Evolutionary conservation across 2,888 invertebrate species (phyloP).

Genomic region (Bhutanitis thaidina): DNA sequence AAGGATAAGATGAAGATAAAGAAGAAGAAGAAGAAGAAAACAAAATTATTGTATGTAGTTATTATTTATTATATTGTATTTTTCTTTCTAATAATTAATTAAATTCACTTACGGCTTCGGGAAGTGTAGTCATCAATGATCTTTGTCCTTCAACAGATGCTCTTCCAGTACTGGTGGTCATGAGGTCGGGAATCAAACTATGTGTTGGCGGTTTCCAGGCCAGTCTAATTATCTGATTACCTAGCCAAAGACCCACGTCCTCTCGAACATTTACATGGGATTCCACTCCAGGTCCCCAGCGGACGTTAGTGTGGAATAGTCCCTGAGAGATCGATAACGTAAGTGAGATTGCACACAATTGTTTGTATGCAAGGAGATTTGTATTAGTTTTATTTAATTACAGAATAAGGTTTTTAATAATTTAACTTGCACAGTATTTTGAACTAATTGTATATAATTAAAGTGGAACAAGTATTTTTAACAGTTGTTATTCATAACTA

Average conservation of each 20-base stretch:
- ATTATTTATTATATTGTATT: too few relatives aligned
- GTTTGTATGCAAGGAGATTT: too few relatives aligned
- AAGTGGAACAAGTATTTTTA: too few relatives aligned
- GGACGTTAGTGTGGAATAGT: constrained; percentile 66
- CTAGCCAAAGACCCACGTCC: constrained; percentile 80
- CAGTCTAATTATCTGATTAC: constrained; percentile 63
- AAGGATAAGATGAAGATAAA: too few relatives aligned
- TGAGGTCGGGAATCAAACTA: constrained; percentile 46
- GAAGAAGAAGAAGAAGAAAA: too few relatives aligned
- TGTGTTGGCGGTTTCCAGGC: constrained; percentile 50
- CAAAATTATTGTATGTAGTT: too few relatives aligned
- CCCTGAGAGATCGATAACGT: constrained; percentile 45
- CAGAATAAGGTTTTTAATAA: too few relatives aligned
- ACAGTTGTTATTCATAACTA: too few relatives aligned
- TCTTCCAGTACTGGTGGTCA: constrained; percentile 29
- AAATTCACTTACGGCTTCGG: constrained; percentile 23
- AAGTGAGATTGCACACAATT: too few relatives aligned
- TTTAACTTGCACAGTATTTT: too few relatives aligned
- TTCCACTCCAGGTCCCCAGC: constrained; percentile 80
- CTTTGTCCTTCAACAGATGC: constrained; percentile 40
- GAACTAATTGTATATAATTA: too few relatives aligned
- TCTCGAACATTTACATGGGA: constrained; percentile 56
- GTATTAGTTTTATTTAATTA: too few relatives aligned
- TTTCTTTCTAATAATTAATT: neutral
- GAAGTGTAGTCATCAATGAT: constrained; percentile 29